These are phyloP conservation scores for Ylistrum balloti DNA, from an alignment of 1,140 invertebrate genomes.

Conservation along the genomic window DNA sequence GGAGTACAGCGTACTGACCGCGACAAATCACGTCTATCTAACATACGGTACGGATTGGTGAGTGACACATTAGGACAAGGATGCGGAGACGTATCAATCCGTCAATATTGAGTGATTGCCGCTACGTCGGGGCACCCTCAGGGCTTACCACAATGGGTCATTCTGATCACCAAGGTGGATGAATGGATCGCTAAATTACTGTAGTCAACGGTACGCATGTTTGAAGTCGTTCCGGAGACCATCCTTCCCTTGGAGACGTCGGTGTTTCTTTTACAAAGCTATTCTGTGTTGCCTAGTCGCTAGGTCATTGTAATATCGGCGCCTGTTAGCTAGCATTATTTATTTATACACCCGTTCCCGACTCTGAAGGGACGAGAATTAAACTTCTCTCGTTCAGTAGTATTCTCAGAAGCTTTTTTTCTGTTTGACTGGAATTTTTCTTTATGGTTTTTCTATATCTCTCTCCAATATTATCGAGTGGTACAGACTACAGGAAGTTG, in stretches of 20 bases:
- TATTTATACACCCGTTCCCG: neutral
- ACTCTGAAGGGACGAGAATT: neutral
- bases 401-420: neutral
- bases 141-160: slow-evolving; percentile 7
- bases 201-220: neutral
- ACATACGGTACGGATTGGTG: neutral
- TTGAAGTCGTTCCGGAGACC: neutral
- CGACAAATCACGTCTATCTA: slow-evolving; percentile 5
- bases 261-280: neutral
- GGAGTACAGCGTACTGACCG: neutral
- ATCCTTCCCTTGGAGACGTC: neutral
- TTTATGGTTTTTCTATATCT: neutral
- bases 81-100: neutral
- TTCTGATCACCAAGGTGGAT: neutral
- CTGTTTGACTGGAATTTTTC: neutral
- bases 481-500: neutral
- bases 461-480: neutral
- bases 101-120: slow-evolving; percentile 20
- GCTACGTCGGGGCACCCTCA: neutral
- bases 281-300: neutral
- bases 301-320: neutral
- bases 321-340: neutral
- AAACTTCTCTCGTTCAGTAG: neutral
- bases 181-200: neutral
- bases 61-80: neutral